Conservation (phyloP, 2,797 vertebrate genomes). For the Eulemur rubriventer region DNA sequence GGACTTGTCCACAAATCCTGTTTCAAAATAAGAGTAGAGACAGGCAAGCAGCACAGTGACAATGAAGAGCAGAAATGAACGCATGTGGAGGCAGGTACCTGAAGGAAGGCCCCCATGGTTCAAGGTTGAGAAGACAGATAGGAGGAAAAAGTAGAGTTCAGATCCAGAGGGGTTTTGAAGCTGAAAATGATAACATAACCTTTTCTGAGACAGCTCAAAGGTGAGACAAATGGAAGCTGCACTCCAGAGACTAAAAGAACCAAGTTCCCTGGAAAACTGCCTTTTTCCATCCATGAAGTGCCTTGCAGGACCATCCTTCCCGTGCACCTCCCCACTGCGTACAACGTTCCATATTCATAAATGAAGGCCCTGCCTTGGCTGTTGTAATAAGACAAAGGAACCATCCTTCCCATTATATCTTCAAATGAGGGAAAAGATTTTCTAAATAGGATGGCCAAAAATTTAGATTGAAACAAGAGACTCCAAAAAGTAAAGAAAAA, state of each 20-base stretch:
- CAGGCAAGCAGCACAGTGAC: not conserved
- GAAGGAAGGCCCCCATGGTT: not conserved
- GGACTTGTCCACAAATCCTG: not conserved
- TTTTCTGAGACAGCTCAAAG: not conserved
- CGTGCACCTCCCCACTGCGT: accelerated
- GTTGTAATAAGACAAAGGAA: not conserved
- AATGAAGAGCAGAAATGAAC: not conserved
- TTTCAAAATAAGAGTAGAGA: not conserved
- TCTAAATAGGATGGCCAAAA: not conserved
- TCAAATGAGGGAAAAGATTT: not conserved
- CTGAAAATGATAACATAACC: not conserved
- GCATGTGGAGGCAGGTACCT: not conserved
- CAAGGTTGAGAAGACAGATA: not conserved
- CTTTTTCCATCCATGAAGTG: not conserved
- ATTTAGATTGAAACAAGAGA: not conserved
- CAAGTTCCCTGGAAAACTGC: not conserved
- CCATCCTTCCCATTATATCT: not conserved
- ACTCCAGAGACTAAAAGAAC: not conserved
- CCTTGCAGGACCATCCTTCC: not conserved
- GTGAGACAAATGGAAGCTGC: not conserved
- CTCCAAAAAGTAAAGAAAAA: not conserved
- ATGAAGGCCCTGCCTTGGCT: not conserved
- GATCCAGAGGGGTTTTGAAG: not conserved
- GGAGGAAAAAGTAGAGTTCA: not conserved
- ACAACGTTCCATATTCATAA: not conserved